Base-by-base conservation (phyloP, 23 tunicate species). In the Trididemnum clinides region DNA sequence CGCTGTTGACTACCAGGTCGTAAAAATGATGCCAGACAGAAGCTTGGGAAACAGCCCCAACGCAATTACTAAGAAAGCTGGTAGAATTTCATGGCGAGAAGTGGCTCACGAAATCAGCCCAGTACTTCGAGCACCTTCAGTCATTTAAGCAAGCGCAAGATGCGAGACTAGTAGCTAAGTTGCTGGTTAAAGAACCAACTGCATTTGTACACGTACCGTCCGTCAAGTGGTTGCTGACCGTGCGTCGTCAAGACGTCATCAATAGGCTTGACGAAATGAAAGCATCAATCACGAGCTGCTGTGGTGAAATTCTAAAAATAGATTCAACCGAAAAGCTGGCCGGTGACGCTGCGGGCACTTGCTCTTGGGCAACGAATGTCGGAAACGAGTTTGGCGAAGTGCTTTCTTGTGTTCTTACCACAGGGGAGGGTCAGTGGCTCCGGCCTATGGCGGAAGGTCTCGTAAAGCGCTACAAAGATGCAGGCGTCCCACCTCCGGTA, bases 331-430 rank as follows among this genome's bases (percentile, higher is more conserved):
- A 86, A n/a, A 59, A 59, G 66, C 66, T 59, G 20, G 33, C 32
- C 18, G 86, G 78, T n/a, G 18, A 35, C 18, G 58, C 57, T 29
- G 10, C 28, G 27, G 89, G 89, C 12, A 86, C 89, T 23, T 59
- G 63, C 1, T 7, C 29, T 18, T 76, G 89, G 89, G 83, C 39
- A 23, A 86, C 89, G 28, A 77, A 59, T 27, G 89, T 86, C 28
- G 89, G 89, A 0, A 86, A 86, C 84, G 89, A 85, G 33, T 20
- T 1, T 15, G 89, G 83, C 19, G 28, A 85, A 62, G 50, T 85
- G n/a, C 33, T 85, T 0, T 54, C 32, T 57, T 75, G 50, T 29
- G 83, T 85, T n/a, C 63, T 85, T 0, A 76, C 89, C 3, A 31
- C n/a, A 15, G 33, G 33, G 0, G 83, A 76, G 27, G 72, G 89